phyloP scores from a whole-genome alignment of 64 coral and sea anemone species.

The Actinia tenebrosa region DNA sequence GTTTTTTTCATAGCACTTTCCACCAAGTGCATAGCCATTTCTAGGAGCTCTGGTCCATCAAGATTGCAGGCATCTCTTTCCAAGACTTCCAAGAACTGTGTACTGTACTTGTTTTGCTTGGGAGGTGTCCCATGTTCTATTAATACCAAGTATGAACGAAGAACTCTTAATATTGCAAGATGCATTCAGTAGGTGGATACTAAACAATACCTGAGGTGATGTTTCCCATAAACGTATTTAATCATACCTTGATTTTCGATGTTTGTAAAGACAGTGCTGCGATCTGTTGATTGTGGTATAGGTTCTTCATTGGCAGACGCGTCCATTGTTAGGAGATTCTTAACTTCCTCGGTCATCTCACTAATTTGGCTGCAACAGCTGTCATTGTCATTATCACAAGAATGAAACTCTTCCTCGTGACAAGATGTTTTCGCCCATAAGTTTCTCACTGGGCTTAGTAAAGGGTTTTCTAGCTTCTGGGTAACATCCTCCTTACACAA shows the following conservation, averaged over 20 bases:
- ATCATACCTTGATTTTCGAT: background rate
- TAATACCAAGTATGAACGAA: background rate
- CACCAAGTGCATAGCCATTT: constrained; percentile 50
- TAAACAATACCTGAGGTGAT: background rate
- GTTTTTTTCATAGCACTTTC: constrained; percentile 49
- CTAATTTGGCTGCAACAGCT: constrained; percentile 4
- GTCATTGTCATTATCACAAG: background rate
- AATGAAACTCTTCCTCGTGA: background rate
- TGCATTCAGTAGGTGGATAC: background rate
- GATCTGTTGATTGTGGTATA: background rate
- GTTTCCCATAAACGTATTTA: background rate
- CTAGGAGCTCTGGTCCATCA: constrained; percentile 54
- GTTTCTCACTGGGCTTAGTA: background rate
- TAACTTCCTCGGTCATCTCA: background rate
- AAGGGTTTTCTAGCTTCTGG: background rate
- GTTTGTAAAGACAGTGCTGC: background rate
- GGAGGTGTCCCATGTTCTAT: background rate
- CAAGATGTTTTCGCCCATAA: background rate
- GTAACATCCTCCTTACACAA: background rate
- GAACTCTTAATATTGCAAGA: background rate
- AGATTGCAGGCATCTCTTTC: background rate
- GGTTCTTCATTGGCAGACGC: background rate
- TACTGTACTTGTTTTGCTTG: background rate
- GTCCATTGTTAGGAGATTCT: background rate
- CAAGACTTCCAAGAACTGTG: constrained; percentile 3